Evolutionary conservation across 2,888 invertebrate genomes (phyloP), one percentile per base, ranked within the genome.

Genomic region (Blastobasis lacticolella): DNA sequence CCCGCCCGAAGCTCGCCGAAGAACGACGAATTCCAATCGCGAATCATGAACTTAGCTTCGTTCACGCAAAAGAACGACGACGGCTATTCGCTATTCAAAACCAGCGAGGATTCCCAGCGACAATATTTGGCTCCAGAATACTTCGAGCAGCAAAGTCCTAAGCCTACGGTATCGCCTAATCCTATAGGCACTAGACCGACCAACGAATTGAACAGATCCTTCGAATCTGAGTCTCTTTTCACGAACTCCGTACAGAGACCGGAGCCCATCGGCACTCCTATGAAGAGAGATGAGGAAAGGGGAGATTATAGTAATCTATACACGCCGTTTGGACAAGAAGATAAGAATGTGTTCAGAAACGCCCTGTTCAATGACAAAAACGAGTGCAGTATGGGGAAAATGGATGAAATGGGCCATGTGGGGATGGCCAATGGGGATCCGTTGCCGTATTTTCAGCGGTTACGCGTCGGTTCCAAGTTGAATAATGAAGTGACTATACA

Each of bases 11-110:
- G 63, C 0, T 73, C 73, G 0, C 77, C 76, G 0, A 75, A 80
- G 41, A 69, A 63, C 0, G 77, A 80, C 0, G 85, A 86, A 0
- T 74, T 79, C 4, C 81, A 81, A n/a, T 76, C 70, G 6, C 45
- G 83, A 1, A 76, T 87, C 0, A 73, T 85, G 73, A 88, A 85
- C 43, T 48, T 88, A 0, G 85, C 88, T 0, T 86, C 87, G 0
- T 88, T 88, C 57, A 85, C 88, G 0, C 87, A 88, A 48, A 84
- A 84, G 53, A 86, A 80, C 36, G 85, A 88, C 1, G 86, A 88
- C n/a, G 83, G 88, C 0, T 88, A 88, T 49, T 86, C 87, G 0
- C 51, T 89, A 0, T 88, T 88, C 41, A 83, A 82, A 2, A 77
- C 84, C 0, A 60, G 67, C 0, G 86, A 83, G 0, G 84, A 83